Conservation (phyloP, 2,113 vertebrate genomes). For the Zosterops japonicus region DNA sequence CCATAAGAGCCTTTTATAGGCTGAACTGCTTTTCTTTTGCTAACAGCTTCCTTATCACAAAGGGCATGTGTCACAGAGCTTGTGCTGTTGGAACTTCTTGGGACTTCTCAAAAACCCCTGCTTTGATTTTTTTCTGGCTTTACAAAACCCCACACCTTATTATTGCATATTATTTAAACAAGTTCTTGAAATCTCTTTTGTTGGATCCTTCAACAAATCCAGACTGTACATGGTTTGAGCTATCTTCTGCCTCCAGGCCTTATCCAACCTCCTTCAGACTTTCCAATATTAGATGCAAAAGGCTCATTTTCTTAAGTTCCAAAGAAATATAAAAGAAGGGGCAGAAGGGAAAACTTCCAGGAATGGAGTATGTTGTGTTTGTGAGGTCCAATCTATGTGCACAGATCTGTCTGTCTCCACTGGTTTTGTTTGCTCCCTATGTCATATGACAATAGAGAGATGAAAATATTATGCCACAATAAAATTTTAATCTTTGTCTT, state of each 20-base stretch:
- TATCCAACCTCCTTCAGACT: neutral
- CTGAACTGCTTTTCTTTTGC: neutral
- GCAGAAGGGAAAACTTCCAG: neutral
- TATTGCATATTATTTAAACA: neutral
- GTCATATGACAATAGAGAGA: neutral
- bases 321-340: neutral
- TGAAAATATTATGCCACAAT: neutral
- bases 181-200: neutral
- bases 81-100: neutral
- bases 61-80: accelerated
- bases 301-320: neutral
- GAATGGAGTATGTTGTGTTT: neutral
- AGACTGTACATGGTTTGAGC: neutral
- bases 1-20: neutral
- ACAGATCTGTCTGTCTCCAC: neutral
- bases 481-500: neutral
- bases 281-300: neutral
- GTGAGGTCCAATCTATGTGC: neutral
- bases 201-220: neutral
- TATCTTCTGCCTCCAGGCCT: neutral
- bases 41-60: neutral
- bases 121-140: neutral
- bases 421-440: neutral
- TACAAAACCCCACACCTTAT: neutral
- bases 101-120: neutral